phyloP scores from a whole-genome alignment of 2,797 vertebrate species.

The Periparus ater region DNA sequence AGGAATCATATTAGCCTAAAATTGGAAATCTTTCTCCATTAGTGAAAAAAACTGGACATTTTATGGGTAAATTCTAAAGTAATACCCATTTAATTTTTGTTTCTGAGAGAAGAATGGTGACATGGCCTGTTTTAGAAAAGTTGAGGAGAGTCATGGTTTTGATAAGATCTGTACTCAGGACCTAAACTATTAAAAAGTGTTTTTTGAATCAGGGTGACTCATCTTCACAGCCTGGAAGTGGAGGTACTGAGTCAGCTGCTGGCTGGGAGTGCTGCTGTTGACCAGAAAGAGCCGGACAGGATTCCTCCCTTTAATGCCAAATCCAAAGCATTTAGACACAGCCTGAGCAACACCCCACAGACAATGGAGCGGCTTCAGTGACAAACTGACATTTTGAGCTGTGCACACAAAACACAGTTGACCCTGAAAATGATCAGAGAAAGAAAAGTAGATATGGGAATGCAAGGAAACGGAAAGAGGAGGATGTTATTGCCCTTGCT shows the following conservation, averaged over 20 bases:
- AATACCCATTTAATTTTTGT: background rate
- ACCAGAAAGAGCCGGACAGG: background rate
- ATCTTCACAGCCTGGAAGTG: background rate
- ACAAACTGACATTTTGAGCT: background rate
- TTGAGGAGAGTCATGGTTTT: background rate
- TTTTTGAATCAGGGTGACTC: background rate
- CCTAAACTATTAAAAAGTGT: background rate
- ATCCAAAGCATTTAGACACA: background rate
- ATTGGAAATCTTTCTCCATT: background rate
- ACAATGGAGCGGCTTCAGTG: background rate
- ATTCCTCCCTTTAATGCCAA: background rate
- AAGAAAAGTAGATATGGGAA: background rate
- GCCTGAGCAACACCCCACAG: background rate
- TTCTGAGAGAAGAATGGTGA: background rate
- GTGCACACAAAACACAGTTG: background rate
- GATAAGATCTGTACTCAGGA: background rate
- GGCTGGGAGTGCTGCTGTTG: background rate
- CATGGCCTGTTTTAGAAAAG: background rate
- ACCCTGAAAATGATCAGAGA: background rate
- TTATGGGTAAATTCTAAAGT: background rate
- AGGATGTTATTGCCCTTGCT: background rate
- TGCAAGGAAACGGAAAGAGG: background rate
- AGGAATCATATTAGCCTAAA: background rate
- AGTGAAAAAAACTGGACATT: background rate
- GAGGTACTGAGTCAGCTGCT: slow-evolving; percentile 18